These are phyloP conservation scores for Aepyceros melampus DNA, from an alignment of 2,113 vertebrate species.

Conservation along the genomic window DNA sequence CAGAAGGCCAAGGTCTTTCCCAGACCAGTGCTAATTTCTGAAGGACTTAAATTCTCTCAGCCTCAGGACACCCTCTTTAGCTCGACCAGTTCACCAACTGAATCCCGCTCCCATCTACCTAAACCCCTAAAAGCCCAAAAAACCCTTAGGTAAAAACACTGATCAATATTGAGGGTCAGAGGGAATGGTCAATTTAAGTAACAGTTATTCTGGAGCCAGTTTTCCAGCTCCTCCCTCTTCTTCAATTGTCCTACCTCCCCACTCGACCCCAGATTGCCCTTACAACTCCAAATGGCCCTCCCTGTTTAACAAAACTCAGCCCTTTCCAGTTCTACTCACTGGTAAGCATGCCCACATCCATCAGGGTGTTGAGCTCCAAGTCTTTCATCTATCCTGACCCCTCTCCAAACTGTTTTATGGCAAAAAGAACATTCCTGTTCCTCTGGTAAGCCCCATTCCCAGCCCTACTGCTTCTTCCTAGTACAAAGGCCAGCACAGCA, in stretches of 20 bases:
- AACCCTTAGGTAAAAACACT: not conserved
- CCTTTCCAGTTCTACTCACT: not conserved
- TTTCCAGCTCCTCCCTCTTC: not conserved
- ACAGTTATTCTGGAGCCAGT: not conserved
- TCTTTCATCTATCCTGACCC: not conserved
- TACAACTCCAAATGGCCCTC: not conserved
- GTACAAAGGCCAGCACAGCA: not conserved
- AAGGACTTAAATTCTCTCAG: not conserved
- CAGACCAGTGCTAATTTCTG: not conserved
- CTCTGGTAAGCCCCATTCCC: not conserved
- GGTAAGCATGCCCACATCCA: not conserved
- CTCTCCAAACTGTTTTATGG: not conserved
- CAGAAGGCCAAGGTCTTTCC: not conserved
- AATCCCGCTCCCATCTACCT: not conserved
- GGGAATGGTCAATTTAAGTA: not conserved
- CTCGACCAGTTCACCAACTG: not conserved
- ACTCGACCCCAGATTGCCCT: not conserved
- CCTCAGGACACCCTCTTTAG: not conserved
- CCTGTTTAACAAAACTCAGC: not conserved
- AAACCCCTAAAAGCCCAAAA: not conserved
- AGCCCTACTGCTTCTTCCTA: not conserved
- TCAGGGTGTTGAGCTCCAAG: not conserved
- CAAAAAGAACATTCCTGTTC: not conserved
- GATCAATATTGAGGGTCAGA: not conserved
- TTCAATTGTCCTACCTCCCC: not conserved